phyloP scores from a whole-genome alignment of 1,140 invertebrate genomes.

The Cyclargus thomasi region DNA sequence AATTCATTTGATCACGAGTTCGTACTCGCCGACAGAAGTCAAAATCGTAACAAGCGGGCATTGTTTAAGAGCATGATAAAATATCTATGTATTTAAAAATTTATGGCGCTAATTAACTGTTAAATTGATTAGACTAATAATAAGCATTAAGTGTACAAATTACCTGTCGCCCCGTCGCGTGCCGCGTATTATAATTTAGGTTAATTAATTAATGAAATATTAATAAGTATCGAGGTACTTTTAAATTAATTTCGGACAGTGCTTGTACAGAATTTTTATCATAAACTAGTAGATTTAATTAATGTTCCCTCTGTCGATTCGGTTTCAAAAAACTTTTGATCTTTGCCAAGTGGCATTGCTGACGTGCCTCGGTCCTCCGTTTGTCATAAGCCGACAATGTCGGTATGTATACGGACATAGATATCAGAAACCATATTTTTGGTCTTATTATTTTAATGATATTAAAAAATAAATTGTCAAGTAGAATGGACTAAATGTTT shows the following conservation, averaged over 20 bases:
- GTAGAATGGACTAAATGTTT: too few species aligned
- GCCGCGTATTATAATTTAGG: background rate
- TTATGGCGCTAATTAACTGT: background rate
- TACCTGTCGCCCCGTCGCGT: background rate
- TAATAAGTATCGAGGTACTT: background rate
- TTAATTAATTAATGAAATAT: background rate
- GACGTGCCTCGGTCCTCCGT: background rate
- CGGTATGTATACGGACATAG: slow-evolving; percentile 9
- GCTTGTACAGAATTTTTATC: background rate
- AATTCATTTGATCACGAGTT: slow-evolving; percentile 1
- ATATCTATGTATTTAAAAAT: background rate
- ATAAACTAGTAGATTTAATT: background rate
- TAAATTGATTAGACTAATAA: background rate
- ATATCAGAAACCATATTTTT: slow-evolving; percentile 1
- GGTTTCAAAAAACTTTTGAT: background rate
- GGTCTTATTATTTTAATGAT: background rate
- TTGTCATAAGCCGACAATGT: slow-evolving; percentile 20
- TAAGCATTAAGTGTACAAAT: background rate
- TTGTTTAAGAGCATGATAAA: background rate
- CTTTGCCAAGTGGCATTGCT: slow-evolving; percentile 8
- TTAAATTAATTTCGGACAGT: background rate
- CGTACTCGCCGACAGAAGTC: background rate
- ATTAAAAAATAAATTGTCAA: background rate
- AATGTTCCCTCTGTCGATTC: background rate
- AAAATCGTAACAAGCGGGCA: background rate